A percentile compares a stretch with the other conserved stretches of the same genome.
Evolutionary conservation across 2,797 vertebrate genomes (phyloP).

Genomic region (Chromis chromis): DNA sequence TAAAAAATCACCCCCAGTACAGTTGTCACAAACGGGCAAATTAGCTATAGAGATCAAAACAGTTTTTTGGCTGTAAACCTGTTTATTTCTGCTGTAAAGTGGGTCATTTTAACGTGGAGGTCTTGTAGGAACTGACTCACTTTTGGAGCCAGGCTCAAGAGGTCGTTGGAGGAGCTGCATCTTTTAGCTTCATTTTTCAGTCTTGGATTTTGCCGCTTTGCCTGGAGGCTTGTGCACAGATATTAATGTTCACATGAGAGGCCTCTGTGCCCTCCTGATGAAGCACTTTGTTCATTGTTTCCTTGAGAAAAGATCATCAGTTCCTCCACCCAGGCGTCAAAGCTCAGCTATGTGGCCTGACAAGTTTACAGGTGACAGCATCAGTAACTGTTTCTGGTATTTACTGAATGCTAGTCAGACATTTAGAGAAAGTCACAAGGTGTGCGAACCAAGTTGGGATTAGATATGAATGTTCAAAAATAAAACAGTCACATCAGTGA

Average conservation of each 20-base stretch:
- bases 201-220: too few species aligned
- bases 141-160: too few species aligned
- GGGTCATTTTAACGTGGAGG: too few species aligned
- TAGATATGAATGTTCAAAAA: constrained; percentile 1
- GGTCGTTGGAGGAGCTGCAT: too few species aligned
- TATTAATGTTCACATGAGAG: background rate
- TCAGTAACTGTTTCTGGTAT: constrained; percentile 10
- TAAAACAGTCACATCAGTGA: background rate
- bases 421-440: constrained; percentile 1
- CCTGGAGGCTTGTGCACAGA: background rate
- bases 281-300: background rate
- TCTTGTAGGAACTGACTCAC: too few species aligned
- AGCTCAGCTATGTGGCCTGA: constrained; percentile 51
- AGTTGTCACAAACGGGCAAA: too few species aligned
- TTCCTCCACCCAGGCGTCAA: constrained; percentile 8
- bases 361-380: constrained; percentile 35
- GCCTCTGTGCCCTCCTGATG: background rate
- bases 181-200: too few species aligned
- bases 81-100: too few species aligned
- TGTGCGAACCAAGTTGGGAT: background rate
- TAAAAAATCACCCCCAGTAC: too few species aligned
- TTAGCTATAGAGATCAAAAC: too few species aligned
- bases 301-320: background rate
- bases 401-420: background rate
- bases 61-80: too few species aligned